Base-by-base conservation (phyloP, 2,113 vertebrate genomes). In the Tretioscincus oriximinensis region DNA sequence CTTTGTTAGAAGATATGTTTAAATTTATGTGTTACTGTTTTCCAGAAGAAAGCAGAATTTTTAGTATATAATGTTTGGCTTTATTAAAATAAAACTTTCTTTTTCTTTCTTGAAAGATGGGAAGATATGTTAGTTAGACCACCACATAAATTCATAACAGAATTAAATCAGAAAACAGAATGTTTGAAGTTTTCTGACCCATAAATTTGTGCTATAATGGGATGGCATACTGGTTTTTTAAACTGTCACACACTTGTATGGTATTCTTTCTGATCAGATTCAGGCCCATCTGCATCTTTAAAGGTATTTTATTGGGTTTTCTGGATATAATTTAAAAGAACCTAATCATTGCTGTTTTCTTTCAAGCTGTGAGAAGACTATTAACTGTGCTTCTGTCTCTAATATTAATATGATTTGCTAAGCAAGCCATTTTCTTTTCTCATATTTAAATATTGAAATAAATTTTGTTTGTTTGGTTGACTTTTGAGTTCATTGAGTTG, bases 121-220 rank as follows among this genome's bases (percentile, higher is more conserved):
- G 90, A 2, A 3, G 81, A 81, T 84, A 41, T 86, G 70, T 83
- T 80, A 76, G 47, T 72, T 88, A 80, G 88, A 82, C 89, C 85
- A 85, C 92, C 92, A 86, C 88, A 82, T 85, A 78, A 71, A 80
- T 18, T 74, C 89, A 92, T 89, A 90, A 60, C 87, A 90, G 87
- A 87, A 77, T 81, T 49, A 54, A 66, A 22, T 26, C 81, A 80
- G 76, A 8, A 86, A 83, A 80, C 16, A 3, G 9, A 28, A 71
- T 85, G 84, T 91, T 88, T 75, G 86, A 90, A 90, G 84, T 67
- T 87, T 85, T 77, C 67, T 64, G 74, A 86, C 73, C 73, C 84
- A 87, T 81, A 79, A 77, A 85, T 81, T 47, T 82, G 58, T 83
- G 80, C 80, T 85, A 74, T 86, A 86, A 73, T 0, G 0, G 26